Base-by-base conservation (phyloP, 2,797 vertebrate species). In the Streptopelia turtur region DNA sequence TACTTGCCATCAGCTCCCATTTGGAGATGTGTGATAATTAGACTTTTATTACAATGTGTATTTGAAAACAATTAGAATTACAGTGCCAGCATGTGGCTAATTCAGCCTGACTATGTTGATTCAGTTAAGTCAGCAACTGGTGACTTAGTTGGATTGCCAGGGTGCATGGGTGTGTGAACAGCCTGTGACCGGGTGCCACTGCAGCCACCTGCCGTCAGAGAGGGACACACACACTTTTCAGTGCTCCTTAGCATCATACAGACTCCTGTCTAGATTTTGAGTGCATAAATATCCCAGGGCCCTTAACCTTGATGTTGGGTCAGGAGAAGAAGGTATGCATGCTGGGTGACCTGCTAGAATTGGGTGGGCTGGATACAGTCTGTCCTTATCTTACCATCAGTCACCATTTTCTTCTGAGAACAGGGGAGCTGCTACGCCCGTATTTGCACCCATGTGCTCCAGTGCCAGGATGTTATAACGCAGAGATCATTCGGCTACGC, bases 11-110 rank as follows among this genome's bases (percentile, higher is more conserved):
- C 95, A 74, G 75, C 91, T 97, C 91, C 93, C 53, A 60, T 96
- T 96, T 95, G 94, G 96, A 94, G 50, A 74, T 70, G 60, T 63
- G 50, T 90, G 81, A 80, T 95, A 95, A 97, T 97, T 87, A 94
- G 87, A 39, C 83, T 94, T 94, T 94, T 96, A 97, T 95, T 92
- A 96, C 90, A 74, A 89, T 74, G 53, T 30, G 5, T 93, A 94
- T 97, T 96, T 95, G 95, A 95, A 97, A 97, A 97, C 97, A 97
- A 96, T 97, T 96, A 97, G 85, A 97, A 96, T 87, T 77, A 70
- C 85, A 81, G 88, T 95, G 93, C 83, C 93, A 93, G 97, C 94
- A 22, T 91, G 97, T 69, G 91, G 91, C 91, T 98, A 93, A 97
- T 97, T 96, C 93, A 85, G 11, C 85, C 74, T 66, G 52, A 47